A percentile compares a stretch with the other conserved stretches of the same genome.
Conservation (phyloP, 2,113 vertebrate species). For the Chaenogobius annularis region DNA sequence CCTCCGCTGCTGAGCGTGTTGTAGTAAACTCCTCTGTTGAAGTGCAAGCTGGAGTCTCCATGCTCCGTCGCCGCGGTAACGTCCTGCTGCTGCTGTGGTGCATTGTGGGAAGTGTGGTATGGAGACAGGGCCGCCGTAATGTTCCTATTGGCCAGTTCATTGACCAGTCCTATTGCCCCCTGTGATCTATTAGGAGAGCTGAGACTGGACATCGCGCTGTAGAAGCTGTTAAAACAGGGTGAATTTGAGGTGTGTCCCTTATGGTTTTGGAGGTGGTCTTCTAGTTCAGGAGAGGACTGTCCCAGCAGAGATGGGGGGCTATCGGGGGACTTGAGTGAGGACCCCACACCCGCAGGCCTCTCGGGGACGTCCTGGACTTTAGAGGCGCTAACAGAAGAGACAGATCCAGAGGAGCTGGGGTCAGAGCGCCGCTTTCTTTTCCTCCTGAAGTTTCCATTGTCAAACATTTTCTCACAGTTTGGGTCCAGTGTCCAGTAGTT, state of each 20-base stretch:
- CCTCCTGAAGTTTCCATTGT: constrained; percentile 96
- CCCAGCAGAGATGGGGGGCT: constrained; percentile 78
- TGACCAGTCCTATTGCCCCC: constrained; percentile 76
- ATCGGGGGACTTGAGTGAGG: constrained; percentile 73
- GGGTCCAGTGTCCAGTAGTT: constrained; percentile 99
- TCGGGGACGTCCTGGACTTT: constrained; percentile 79
- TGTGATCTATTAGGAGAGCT: constrained; percentile 66
- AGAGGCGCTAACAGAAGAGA: constrained; percentile 58
- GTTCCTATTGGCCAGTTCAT: constrained; percentile 79
- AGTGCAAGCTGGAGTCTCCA: constrained; percentile 75
- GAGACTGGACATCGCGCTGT: constrained; percentile 87
- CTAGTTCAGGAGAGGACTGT: constrained; percentile 82
- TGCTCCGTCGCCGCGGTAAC: constrained; percentile 69
- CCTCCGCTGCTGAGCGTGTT: constrained; percentile 82
- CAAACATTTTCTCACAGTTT: constrained; percentile 99
- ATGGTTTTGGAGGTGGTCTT: constrained; percentile 74
- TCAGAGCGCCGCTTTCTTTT: constrained; percentile 93
- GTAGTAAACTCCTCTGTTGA: constrained; percentile 85
- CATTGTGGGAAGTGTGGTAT: constrained; percentile 56
- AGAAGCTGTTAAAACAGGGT: constrained; percentile 89
- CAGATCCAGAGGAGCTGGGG: constrained; percentile 56
- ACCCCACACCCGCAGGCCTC: constrained; percentile 49
- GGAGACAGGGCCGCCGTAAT: constrained; percentile 77
- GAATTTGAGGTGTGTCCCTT: constrained; percentile 76
- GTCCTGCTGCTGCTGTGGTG: constrained; percentile 50